Evolutionary conservation across 2,797 vertebrate species (phyloP), one percentile per base, ranked within the genome.

Genomic region (Telmatherina bonti): DNA sequence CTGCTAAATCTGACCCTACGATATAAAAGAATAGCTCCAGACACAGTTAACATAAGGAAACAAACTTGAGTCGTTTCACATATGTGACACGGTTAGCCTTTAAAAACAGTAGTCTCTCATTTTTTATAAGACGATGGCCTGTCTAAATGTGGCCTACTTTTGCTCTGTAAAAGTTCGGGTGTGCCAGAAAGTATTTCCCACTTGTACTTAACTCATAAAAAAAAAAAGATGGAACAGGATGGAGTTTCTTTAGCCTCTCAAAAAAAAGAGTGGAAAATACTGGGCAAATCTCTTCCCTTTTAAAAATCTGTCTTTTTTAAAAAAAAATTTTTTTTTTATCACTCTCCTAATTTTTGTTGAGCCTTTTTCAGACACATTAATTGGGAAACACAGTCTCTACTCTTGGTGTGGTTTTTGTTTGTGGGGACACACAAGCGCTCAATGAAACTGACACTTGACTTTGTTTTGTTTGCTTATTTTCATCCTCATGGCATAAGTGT

Each of bases 101-200:
- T 75, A 56, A 79, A 88, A 54, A 54, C 70, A 59, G 68, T 81
- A 67, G 61, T 52, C 52, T 73, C 56, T 62, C 62, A 72, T 49
- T 33, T n/a, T 77, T 78, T 75, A 78, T 67, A 69, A 78, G 72
- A 81, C 41, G 62, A 80, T 66, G 71, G 78, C 76, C 84, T 72
- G 73, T 87, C 77, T 85, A 66, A 79, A 81, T 79, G 73, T 90
- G 88, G 86, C 88, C 85, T 82, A 88, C 65, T 88, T 91, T 88
- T 78, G 66, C 79, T 73, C 73, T 58, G 79, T 85, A 82, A 86
- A 90, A 76, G 59, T 78, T 61, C 16, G 52, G 60, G 67, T 51
- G 71, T 70, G 87, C 88, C 90, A 92, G 84, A 88, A 91, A 82
- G 75, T 20, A 84, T 89, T 93, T 91, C 87, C 89, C 79, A 89